Conservation (phyloP, 2,797 vertebrate genomes). For the Sylvilagus floridanus region DNA sequence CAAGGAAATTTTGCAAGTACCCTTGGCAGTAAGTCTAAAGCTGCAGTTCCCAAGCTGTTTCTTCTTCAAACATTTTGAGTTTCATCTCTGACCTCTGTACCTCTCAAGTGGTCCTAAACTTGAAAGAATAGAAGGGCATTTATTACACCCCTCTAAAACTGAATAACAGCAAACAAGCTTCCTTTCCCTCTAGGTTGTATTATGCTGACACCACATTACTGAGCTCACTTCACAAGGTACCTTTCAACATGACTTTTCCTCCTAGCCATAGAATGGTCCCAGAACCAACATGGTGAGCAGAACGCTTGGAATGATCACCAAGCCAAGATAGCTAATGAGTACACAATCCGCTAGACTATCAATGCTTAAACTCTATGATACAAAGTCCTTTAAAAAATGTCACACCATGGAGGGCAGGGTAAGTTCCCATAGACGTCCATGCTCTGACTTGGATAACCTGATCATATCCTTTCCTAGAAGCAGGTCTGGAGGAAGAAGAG, state of each 20-base stretch:
- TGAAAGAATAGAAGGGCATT: background rate
- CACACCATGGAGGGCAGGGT: background rate
- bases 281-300: background rate
- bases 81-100: background rate
- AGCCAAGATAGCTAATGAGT: background rate
- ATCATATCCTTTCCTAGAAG: background rate
- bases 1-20: background rate
- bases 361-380: background rate
- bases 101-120: background rate
- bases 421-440: background rate
- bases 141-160: background rate
- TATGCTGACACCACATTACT: background rate
- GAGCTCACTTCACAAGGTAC: background rate
- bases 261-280: background rate
- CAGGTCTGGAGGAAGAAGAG: background rate
- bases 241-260: background rate
- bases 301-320: background rate
- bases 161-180: background rate
- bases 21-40: background rate
- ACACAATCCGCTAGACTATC: background rate
- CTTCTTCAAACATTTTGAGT: slow-evolving; percentile 26
- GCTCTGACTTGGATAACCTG: background rate
- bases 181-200: too few relatives aligned
- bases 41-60: background rate
- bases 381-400: slow-evolving; percentile 1